phyloP scores from a whole-genome alignment of 2,113 vertebrate species.

The Microcebus tavaratra region DNA sequence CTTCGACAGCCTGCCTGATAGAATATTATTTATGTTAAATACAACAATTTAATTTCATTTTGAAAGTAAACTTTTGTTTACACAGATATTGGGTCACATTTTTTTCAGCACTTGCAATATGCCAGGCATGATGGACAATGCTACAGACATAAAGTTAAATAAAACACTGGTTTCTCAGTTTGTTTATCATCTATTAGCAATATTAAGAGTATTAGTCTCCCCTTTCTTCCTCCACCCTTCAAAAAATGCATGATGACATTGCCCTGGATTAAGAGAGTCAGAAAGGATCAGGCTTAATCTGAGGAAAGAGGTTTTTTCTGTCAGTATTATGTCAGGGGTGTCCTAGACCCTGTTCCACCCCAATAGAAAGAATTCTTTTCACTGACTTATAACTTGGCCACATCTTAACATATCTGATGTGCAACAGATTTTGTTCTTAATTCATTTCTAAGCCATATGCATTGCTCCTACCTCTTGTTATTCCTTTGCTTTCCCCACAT shows the following conservation, averaged over 20 bases:
- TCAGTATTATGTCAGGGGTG: background rate
- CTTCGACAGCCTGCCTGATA: background rate
- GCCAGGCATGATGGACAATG: background rate
- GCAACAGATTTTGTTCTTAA: background rate
- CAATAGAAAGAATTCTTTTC: background rate
- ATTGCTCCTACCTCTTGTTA: rapidly evolving
- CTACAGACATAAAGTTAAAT: background rate
- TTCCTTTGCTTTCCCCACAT: background rate
- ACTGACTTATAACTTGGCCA: background rate
- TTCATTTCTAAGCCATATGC: background rate
- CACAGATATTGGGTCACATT: background rate
- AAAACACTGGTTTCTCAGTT: background rate
- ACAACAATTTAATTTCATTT: background rate
- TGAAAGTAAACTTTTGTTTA: background rate
- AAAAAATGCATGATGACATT: background rate
- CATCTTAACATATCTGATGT: background rate
- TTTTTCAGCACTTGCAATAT: background rate
- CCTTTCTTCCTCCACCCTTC: background rate
- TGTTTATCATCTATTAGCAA: background rate
- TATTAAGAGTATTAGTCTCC: background rate
- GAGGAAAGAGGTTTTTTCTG: background rate
- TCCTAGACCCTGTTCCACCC: background rate
- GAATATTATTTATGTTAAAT: background rate
- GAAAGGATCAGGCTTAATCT: background rate
- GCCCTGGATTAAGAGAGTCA: background rate